Conservation (phyloP, 1,140 invertebrate genomes). For the Drosophila suzukii region DNA sequence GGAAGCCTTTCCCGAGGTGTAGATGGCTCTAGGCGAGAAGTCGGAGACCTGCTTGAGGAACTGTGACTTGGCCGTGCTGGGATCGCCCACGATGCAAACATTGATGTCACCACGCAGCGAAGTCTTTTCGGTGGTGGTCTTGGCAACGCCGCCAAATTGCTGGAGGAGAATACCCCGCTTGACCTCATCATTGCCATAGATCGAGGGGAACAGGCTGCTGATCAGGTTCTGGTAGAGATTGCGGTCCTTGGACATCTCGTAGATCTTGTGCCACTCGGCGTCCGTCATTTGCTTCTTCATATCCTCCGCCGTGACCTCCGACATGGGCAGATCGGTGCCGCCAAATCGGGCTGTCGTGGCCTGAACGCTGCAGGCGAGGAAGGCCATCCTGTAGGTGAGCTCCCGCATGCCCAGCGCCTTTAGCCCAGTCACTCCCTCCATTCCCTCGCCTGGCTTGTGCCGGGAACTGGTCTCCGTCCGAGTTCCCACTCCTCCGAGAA, state of each 20-base stretch:
- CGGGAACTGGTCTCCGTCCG: constrained; percentile 92
- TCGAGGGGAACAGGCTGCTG: constrained; percentile 96
- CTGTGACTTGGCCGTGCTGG: constrained; percentile 99
- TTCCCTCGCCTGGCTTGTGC: constrained; percentile 90
- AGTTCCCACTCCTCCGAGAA: constrained; percentile 93
- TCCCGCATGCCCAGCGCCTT: constrained; percentile 98
- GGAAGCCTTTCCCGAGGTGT: constrained; percentile 99
- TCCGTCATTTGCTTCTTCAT: constrained; percentile 98
- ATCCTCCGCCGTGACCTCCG: constrained; percentile 94
- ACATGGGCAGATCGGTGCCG: constrained; percentile 90
- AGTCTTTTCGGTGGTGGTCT: constrained; percentile 95
- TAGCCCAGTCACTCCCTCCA: constrained; percentile 96
- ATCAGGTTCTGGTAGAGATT: constrained; percentile 97
- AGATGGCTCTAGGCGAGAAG: constrained; percentile 97
- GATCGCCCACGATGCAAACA: constrained; percentile 99
- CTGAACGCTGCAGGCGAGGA: constrained; percentile 96
- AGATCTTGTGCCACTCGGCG: constrained; percentile 97
- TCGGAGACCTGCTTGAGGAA: constrained; percentile 98
- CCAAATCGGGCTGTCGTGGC: constrained; percentile 94
- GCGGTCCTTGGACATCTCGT: constrained; percentile 97
- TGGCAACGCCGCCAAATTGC: constrained; percentile 98
- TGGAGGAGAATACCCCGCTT: constrained; percentile 98
- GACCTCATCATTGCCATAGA: constrained; percentile 99
- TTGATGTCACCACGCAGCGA: constrained; percentile 98
- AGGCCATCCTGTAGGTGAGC: constrained; percentile 97